Percentiles rank a stretch among this genome's conserved stretches.
phyloP scores from a whole-genome alignment of 2,888 invertebrate species.

The Oscheius sp. region DNA sequence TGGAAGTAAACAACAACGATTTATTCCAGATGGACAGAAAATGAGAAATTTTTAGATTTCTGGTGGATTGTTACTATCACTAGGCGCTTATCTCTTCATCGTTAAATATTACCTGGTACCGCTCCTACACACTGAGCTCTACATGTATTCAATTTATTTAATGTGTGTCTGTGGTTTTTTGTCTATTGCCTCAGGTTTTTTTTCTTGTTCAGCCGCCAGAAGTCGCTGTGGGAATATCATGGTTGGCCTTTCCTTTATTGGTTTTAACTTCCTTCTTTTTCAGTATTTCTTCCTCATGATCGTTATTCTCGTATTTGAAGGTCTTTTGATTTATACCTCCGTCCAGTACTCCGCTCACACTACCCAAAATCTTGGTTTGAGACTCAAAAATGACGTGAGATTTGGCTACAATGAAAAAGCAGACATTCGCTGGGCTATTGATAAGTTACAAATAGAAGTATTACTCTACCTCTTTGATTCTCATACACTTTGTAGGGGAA shows the following conservation, averaged over 20 bases:
- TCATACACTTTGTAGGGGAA: conserved; percentile 35
- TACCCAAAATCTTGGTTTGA: neutral
- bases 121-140: conserved; percentile 37
- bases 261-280: neutral
- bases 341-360: neutral
- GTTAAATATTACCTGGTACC: conserved; percentile 36
- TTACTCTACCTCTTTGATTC: neutral
- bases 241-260: neutral
- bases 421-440: conserved; percentile 9
- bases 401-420: neutral
- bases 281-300: conserved; percentile 4
- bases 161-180: conserved; percentile 32
- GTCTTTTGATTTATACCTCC: neutral
- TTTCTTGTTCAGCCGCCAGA: conserved; percentile 14
- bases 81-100: conserved; percentile 30
- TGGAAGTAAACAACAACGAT: too few species aligned
- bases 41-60: conserved; percentile 40
- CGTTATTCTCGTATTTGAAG: neutral
- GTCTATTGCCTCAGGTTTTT: conserved; percentile 34
- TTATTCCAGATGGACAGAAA: neutral
- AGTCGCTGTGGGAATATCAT: neutral
- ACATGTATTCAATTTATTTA: conserved; percentile 36
- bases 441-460: conserved; percentile 23
- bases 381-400: neutral
- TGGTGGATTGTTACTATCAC: conserved; percentile 34